These are phyloP conservation scores for Brenthis ino DNA, from an alignment of 2,888 invertebrate genomes.

Conservation along the genomic window DNA sequence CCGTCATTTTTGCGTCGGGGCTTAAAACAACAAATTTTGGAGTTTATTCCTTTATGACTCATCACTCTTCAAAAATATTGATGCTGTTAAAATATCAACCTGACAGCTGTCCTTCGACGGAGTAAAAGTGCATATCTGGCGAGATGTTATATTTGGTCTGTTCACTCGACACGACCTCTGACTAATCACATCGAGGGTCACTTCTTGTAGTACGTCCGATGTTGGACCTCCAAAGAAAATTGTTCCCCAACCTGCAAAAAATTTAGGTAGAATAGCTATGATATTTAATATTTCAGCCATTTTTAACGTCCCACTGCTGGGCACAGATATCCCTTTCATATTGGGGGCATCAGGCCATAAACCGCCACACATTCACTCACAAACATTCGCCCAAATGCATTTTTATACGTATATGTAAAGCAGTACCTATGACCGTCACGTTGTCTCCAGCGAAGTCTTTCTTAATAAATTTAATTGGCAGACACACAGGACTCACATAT, in stretches of 20 bases:
- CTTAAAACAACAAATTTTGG: too few relatives aligned
- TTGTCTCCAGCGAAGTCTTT: conserved; percentile 54
- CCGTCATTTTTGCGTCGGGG: too few relatives aligned
- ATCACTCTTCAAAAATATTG: too few relatives aligned
- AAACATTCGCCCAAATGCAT: too few relatives aligned
- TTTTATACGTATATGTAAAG: background rate
- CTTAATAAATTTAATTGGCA: conserved; percentile 80
- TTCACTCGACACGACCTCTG: conserved; percentile 61
- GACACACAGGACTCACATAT: conserved; percentile 83
- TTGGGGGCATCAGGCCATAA: too few relatives aligned
- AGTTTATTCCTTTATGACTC: too few relatives aligned
- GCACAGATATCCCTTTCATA: too few relatives aligned
- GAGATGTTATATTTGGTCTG: conserved; percentile 47
- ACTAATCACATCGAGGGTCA: conserved; percentile 75
- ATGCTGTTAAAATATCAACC: conserved; percentile 53
- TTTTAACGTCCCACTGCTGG: background rate
- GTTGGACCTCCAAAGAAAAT: conserved; percentile 70
- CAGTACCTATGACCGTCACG: conserved; percentile 73
- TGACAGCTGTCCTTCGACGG: conserved; percentile 82
- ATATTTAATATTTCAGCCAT: background rate
- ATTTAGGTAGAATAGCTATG: background rate
- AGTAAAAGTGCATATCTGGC: conserved; percentile 76
- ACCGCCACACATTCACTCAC: too few relatives aligned
- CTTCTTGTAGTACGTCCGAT: conserved; percentile 77
- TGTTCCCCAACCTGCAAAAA: conserved; percentile 84